A percentile compares a stretch with the other conserved stretches of the same genome.
Conservation (phyloP, 2,888 invertebrate genomes). For the Dusona sp. region DNA sequence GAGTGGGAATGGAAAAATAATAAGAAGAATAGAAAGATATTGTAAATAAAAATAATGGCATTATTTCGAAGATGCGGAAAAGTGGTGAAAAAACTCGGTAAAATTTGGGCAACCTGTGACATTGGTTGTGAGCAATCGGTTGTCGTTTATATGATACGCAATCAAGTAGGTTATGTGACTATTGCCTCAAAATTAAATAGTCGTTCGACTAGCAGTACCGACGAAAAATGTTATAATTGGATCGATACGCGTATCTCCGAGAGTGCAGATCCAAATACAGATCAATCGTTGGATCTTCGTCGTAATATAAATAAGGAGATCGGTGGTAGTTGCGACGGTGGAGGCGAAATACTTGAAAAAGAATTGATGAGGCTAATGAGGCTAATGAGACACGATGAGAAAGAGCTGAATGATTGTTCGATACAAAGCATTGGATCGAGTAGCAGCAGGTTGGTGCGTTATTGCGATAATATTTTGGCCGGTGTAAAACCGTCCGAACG, state of each 20-base stretch:
- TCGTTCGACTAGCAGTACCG: neutral
- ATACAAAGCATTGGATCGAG: neutral
- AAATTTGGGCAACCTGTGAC: conserved; percentile 13
- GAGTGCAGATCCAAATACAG: neutral
- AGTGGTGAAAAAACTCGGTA: conserved; percentile 27
- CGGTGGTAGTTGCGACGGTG: no score
- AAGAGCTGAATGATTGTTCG: neutral
- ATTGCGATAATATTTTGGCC: conserved; percentile 86
- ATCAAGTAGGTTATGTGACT: conserved; percentile 61
- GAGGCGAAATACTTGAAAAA: neutral
- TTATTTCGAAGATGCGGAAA: conserved; percentile 54
- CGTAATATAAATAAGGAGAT: neutral
- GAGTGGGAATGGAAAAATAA: neutral
- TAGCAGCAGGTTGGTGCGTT: conserved; percentile 85
- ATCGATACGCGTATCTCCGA: neutral
- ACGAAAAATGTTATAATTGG: conserved; percentile 7
- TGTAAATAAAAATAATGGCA: conserved; percentile 57
- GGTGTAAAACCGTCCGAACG: conserved; percentile 85
- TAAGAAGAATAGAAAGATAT: neutral
- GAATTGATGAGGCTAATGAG: conserved; percentile 18
- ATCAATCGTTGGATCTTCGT: neutral
- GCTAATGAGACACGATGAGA: conserved; percentile 7
- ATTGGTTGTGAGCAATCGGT: neutral
- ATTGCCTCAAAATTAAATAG: neutral
- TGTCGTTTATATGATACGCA: neutral